phyloP scores from a whole-genome alignment of 2,888 invertebrate genomes.

The Marasmarcha lunaedactyla region DNA sequence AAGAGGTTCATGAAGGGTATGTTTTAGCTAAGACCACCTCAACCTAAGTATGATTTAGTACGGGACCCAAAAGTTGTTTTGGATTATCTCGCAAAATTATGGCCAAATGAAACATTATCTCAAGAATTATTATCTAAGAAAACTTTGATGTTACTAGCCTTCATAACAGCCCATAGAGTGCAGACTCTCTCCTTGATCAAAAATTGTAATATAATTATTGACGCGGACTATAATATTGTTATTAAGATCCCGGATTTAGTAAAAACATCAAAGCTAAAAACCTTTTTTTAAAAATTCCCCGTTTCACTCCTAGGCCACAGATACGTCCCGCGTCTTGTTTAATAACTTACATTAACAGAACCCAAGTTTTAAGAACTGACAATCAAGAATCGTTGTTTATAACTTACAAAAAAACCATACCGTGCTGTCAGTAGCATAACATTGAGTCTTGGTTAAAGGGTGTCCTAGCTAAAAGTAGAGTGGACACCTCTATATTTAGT shows the following conservation, averaged over 20 bases:
- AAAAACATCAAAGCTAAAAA: background rate
- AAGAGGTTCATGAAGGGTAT: background rate
- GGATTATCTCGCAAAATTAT: background rate
- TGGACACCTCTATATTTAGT: constrained; percentile 5
- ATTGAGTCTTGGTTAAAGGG: background rate
- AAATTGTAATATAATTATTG: background rate
- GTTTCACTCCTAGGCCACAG: background rate
- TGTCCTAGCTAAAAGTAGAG: constrained; percentile 2
- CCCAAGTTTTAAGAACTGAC: background rate
- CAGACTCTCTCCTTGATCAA: background rate
- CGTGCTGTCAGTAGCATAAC: background rate
- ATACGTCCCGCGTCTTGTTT: background rate
- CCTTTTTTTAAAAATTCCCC: background rate
- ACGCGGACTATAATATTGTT: background rate
- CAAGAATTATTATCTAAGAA: background rate
- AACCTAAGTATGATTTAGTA: background rate
- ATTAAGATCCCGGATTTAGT: background rate
- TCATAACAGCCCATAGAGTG: background rate
- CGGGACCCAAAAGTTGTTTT: background rate
- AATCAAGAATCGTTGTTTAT: background rate
- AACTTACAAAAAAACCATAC: constrained; percentile 1
- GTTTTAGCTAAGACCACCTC: background rate
- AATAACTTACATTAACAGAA: background rate
- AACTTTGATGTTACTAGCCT: background rate
- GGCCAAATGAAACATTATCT: background rate